A percentile compares a stretch with the other conserved stretches of the same genome.
Evolutionary conservation across 2,113 vertebrate species (phyloP).

Genomic region (Xenus cinereus): DNA sequence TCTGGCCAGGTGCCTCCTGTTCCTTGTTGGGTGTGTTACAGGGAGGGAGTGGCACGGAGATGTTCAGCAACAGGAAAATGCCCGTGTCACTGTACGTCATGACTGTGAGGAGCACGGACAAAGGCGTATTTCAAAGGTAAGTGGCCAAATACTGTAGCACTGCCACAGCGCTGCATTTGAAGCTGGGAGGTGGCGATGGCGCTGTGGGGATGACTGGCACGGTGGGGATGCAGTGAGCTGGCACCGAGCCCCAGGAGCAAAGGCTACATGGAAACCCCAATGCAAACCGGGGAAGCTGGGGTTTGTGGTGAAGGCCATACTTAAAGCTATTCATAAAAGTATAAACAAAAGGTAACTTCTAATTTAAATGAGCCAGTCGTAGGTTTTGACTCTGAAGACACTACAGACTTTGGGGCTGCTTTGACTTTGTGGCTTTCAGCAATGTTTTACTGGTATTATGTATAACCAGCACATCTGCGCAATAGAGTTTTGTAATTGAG

Average conservation of each 20-base stretch:
- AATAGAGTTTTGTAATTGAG: not conserved
- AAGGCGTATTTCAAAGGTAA: not conserved
- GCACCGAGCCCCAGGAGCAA: not conserved
- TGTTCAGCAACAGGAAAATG: not conserved
- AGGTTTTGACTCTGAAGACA: not conserved
- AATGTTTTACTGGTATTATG: not conserved
- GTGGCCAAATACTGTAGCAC: fast-evolving
- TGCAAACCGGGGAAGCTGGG: not conserved
- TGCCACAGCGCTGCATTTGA: not conserved
- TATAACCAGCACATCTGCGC: not conserved
- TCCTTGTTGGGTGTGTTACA: fast-evolving
- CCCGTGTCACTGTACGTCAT: fast-evolving
- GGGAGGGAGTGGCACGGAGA: fast-evolving
- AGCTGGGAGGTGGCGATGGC: not conserved
- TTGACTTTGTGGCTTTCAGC: not conserved
- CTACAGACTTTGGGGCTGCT: not conserved
- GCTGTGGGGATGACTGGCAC: no score
- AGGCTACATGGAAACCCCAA: not conserved
- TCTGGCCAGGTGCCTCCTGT: not conserved
- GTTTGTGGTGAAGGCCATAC: not conserved
- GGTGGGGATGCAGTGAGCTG: not conserved
- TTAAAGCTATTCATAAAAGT: not conserved
- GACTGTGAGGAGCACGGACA: not conserved
- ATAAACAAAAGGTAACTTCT: not conserved
- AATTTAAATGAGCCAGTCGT: not conserved